Evolutionary conservation across 2,888 invertebrate species (phyloP).

Genomic region (Cordilura impudica): DNA sequence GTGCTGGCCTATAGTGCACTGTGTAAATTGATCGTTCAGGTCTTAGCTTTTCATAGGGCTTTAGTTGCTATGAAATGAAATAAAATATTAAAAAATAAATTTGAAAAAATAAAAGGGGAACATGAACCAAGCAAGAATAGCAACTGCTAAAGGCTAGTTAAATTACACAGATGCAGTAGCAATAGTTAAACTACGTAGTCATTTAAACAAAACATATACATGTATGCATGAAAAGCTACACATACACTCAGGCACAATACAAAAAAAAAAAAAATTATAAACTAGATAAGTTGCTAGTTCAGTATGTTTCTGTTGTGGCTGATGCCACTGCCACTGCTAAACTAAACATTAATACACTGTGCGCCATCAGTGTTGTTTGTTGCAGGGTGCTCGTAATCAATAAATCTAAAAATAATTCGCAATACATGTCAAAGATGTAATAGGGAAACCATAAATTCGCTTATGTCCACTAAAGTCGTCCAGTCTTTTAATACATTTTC

Average conservation of each 20-base stretch:
- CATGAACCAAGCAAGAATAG: constrained; percentile 45
- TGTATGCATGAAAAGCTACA: not conserved
- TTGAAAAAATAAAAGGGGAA: constrained; percentile 34
- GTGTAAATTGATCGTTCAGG: constrained; percentile 51
- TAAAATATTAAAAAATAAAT: constrained; percentile 19
- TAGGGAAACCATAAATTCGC: constrained; percentile 76
- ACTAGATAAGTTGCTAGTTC: not conserved
- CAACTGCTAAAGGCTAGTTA: constrained; percentile 52
- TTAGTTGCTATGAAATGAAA: not conserved
- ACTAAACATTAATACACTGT: constrained; percentile 14
- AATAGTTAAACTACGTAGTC: constrained; percentile 45
- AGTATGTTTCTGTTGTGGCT: not conserved
- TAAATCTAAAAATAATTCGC: constrained; percentile 72
- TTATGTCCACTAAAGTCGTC: constrained; percentile 58
- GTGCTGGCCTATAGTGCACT: not conserved
- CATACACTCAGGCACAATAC: constrained; percentile 43
- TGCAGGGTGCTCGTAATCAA: constrained; percentile 69
- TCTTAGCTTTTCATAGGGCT: constrained; percentile 52
- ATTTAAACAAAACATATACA: constrained; percentile 13
- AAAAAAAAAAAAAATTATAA: constrained; percentile 7
- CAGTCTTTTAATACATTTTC: constrained; percentile 46
- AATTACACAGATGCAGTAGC: constrained; percentile 59
- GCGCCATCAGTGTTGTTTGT: constrained; percentile 33
- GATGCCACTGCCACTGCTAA: constrained; percentile 1
- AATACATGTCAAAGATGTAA: constrained; percentile 77